A percentile compares a stretch with the other conserved stretches of the same genome.
These are phyloP conservation scores for Baccha elongata DNA, from an alignment of 2,888 invertebrate genomes.

Conservation along the genomic window DNA sequence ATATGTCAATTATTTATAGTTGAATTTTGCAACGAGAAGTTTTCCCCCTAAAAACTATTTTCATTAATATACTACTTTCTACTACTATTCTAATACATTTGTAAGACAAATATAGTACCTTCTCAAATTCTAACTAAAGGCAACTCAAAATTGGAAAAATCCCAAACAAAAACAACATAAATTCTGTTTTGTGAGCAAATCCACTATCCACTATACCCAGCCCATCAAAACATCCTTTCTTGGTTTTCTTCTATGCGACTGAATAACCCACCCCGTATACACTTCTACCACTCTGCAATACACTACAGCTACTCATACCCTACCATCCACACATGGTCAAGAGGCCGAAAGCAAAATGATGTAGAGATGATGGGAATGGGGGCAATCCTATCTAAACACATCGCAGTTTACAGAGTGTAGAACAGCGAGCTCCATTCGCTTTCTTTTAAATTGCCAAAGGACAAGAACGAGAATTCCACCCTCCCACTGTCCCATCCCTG, in stretches of 20 bases:
- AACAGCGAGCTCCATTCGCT: slow-evolving; percentile 46
- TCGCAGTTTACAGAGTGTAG: slow-evolving; percentile 71
- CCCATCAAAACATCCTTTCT: slow-evolving; percentile 40
- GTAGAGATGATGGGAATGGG: not conserved
- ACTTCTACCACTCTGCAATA: not conserved
- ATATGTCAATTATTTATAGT: too few species aligned
- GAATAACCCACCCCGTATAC: slow-evolving; percentile 5
- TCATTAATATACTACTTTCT: not conserved
- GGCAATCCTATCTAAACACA: slow-evolving; percentile 60
- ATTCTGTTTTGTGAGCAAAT: not conserved
- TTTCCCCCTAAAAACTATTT: too few species aligned
- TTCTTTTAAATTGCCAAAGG: slow-evolving; percentile 73
- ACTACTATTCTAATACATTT: not conserved
- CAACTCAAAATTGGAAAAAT: slow-evolving; percentile 3
- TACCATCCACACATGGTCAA: slow-evolving; percentile 52
- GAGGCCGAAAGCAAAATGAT: slow-evolving; percentile 30
- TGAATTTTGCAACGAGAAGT: too few species aligned
- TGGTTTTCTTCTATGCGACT: slow-evolving; percentile 11
- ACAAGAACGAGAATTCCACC: slow-evolving; percentile 71
- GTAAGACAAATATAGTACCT: too few species aligned
- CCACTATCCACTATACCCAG: not conserved
- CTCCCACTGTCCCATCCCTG: slow-evolving; percentile 43
- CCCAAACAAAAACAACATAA: slow-evolving; percentile 4
- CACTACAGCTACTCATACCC: slow-evolving; percentile 14
- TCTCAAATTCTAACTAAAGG: too few species aligned